phyloP scores from a whole-genome alignment of 2,113 vertebrate genomes.

The Nibea coibor region DNA sequence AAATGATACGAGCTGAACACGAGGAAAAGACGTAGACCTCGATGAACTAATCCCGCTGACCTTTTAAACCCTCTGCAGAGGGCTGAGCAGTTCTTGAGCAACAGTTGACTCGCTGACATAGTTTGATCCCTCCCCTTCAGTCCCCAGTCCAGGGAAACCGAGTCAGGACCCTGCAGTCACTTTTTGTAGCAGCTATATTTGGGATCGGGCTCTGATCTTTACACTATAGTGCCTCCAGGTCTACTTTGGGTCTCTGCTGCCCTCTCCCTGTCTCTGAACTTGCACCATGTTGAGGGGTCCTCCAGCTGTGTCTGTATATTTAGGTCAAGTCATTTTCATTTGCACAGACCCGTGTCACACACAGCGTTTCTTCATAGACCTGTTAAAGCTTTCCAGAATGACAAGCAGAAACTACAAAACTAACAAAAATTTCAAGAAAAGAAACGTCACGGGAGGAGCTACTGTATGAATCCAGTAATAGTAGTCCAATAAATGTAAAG shows the following conservation, averaged over 20 bases:
- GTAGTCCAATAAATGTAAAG: neutral
- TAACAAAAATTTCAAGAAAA: neutral
- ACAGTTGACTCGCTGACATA: constrained; percentile 30
- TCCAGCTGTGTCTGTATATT: constrained; percentile 1
- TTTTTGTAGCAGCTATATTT: constrained; percentile 44
- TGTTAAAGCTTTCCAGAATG: neutral
- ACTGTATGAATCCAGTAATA: neutral
- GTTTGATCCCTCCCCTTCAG: constrained; percentile 31
- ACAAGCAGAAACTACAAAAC: neutral
- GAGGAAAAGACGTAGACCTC: constrained; percentile 21
- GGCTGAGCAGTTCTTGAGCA: constrained; percentile 46
- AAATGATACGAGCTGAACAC: constrained; percentile 18
- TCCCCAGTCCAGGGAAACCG: constrained; percentile 39
- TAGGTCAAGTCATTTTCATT: constrained; percentile 5
- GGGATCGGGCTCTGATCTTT: constrained; percentile 41
- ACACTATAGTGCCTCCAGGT: constrained; percentile 38
- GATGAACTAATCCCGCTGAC: constrained; percentile 49
- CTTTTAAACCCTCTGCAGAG: constrained; percentile 50
- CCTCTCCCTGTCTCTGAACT: constrained; percentile 69
- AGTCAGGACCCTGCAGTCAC: constrained; percentile 49
- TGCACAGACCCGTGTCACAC: neutral
- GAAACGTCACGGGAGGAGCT: neutral
- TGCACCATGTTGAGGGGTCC: constrained; percentile 32
- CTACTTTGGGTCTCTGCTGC: constrained; percentile 74
- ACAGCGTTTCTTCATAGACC: neutral